Percentiles rank a stretch among this genome's conserved stretches.
These are phyloP conservation scores for Diachrysia chrysitis DNA, from an alignment of 2,888 invertebrate species.

Conservation along the genomic window DNA sequence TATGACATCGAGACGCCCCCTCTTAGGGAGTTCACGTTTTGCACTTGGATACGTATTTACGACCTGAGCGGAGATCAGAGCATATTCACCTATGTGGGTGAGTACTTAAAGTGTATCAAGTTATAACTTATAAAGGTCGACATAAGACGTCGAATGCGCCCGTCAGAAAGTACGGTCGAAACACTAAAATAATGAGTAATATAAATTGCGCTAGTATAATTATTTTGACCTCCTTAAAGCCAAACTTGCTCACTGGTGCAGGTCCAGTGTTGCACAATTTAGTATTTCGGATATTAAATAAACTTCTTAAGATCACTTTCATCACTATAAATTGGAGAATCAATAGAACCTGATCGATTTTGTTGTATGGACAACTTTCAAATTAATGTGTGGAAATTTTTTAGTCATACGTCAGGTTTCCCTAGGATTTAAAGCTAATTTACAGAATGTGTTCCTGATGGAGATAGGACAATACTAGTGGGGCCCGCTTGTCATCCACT, in stretches of 20 bases:
- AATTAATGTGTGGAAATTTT: background rate
- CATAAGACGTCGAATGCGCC: conserved; percentile 24
- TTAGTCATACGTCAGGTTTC: background rate
- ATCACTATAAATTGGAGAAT: conserved; percentile 4
- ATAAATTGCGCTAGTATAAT: conserved; percentile 67
- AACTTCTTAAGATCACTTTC: conserved; percentile 46
- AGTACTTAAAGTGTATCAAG: conserved; percentile 54
- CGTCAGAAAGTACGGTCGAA: conserved; percentile 47
- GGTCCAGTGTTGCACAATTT: conserved; percentile 64
- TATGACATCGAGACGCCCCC: conserved; percentile 93
- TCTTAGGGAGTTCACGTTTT: conserved; percentile 94
- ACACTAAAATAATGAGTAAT: conserved; percentile 66
- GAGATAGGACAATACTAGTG: background rate
- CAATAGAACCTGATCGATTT: background rate
- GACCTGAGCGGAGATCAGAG: conserved; percentile 80
- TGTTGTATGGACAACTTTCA: background rate
- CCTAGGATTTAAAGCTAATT: background rate
- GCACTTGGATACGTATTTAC: conserved; percentile 93
- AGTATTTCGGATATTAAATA: conserved; percentile 25
- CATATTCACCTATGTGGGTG: conserved; percentile 82
- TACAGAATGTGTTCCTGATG: background rate
- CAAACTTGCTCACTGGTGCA: conserved; percentile 63
- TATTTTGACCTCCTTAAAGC: conserved; percentile 71
- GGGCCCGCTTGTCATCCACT: background rate
- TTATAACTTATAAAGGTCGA: conserved; percentile 32